Evolutionary conservation across 2,888 invertebrate species (phyloP).

Genomic region (Idaea dimidiata): DNA sequence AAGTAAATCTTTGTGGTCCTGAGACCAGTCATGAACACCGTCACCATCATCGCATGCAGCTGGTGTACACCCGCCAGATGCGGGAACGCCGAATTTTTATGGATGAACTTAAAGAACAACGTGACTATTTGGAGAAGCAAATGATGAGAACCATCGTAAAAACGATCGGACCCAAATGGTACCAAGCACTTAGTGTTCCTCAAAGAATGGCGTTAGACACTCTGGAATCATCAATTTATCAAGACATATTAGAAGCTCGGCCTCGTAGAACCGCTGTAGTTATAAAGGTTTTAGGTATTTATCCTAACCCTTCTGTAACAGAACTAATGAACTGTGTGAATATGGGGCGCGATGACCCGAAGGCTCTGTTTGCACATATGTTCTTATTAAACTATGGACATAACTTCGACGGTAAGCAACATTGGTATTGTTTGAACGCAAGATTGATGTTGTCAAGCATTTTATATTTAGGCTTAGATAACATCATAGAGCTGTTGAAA

Average conservation of each 20-base stretch:
- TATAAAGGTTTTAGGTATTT: slow-evolving; percentile 53
- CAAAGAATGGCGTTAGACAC: slow-evolving; percentile 58
- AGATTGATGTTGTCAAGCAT: slow-evolving; percentile 62
- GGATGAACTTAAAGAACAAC: slow-evolving; percentile 57
- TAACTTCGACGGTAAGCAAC: slow-evolving; percentile 50
- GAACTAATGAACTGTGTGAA: slow-evolving; percentile 61
- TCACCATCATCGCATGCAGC: slow-evolving; percentile 42
- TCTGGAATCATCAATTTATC: slow-evolving; percentile 52
- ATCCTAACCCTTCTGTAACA: slow-evolving; percentile 45
- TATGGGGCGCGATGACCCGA: slow-evolving; percentile 55
- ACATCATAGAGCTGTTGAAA: slow-evolving; percentile 47
- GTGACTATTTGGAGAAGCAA: slow-evolving; percentile 41
- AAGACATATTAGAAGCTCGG: slow-evolving; percentile 62
- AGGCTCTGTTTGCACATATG: slow-evolving; percentile 63
- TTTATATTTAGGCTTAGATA: slow-evolving; percentile 57
- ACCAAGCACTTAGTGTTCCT: slow-evolving; percentile 62
- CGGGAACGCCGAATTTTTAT: slow-evolving; percentile 59
- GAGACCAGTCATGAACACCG: slow-evolving; percentile 45
- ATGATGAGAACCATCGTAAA: slow-evolving; percentile 36
- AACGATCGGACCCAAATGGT: slow-evolving; percentile 63
- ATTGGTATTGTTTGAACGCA: slow-evolving; percentile 54
- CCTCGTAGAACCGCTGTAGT: slow-evolving; percentile 47
- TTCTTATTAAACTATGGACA: slow-evolving; percentile 53
- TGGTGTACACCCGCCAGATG: slow-evolving; percentile 52
- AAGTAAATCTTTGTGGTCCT: slow-evolving; percentile 35